Percentiles rank a stretch among this genome's conserved stretches.
Evolutionary conservation across 2,888 invertebrate species (phyloP).

Genomic region (Leptothorax acervorum): DNA sequence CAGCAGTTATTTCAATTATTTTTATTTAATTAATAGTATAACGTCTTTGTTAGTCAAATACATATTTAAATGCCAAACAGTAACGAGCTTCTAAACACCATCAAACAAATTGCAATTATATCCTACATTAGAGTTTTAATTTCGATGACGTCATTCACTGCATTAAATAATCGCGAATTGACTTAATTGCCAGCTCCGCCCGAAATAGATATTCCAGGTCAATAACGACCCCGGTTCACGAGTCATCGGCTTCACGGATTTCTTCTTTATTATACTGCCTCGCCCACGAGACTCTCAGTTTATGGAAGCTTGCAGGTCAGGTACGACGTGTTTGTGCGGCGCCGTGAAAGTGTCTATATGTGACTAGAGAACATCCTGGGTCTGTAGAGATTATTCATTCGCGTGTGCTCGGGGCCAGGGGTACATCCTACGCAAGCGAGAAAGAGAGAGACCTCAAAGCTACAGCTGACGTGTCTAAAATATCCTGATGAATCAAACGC

Average conservation of each 20-base stretch:
- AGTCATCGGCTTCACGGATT: conserved; percentile 55
- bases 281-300: conserved; percentile 75
- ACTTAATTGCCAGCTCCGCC: conserved; percentile 19
- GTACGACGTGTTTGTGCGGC: conserved; percentile 58
- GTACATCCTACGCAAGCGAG: conserved; percentile 54
- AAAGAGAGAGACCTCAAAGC: background rate
- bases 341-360: conserved; percentile 75
- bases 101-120: background rate
- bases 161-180: background rate
- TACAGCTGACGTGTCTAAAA: background rate
- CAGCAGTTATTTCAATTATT: background rate
- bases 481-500: background rate
- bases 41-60: background rate
- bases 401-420: background rate
- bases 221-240: conserved; percentile 42
- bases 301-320: conserved; percentile 75
- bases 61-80: background rate
- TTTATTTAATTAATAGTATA: background rate
- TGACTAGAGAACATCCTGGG: conserved; percentile 49
- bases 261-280: conserved; percentile 66
- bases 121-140: background rate
- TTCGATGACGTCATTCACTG: conserved; percentile 17
- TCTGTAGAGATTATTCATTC: conserved; percentile 29
- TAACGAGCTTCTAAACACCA: background rate
- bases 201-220: conserved; percentile 46